Percentiles rank a stretch among this genome's conserved stretches.
Evolutionary conservation across 2,888 invertebrate species (phyloP).

Genomic region (Orthosia gracilis): DNA sequence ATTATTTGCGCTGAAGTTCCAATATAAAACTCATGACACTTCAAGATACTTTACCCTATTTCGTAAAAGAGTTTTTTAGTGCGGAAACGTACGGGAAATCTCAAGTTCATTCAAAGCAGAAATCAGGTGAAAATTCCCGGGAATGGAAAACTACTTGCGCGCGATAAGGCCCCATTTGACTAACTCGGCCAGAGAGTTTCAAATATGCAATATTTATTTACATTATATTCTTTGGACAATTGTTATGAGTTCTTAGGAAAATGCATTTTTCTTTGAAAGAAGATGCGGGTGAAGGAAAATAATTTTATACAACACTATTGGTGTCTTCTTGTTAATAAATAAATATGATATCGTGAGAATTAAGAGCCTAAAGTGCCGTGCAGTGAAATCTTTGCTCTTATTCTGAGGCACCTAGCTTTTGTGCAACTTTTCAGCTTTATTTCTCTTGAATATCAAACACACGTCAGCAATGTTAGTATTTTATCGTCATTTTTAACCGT

Average conservation of each 20-base stretch:
- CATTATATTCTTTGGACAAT: not conserved
- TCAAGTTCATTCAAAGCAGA: not conserved
- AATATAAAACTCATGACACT: not conserved
- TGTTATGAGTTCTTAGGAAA: not conserved
- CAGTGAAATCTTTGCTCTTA: constrained; percentile 18
- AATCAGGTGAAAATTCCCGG: constrained; percentile 2
- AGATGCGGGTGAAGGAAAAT: not conserved
- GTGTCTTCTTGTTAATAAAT: not conserved
- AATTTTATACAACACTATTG: not conserved
- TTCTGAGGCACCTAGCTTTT: constrained; percentile 2
- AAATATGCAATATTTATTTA: not conserved
- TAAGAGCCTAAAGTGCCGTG: not conserved
- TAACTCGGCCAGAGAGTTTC: not conserved
- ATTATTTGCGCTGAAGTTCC: not conserved
- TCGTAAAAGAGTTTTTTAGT: not conserved
- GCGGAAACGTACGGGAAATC: not conserved
- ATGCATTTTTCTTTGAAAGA: not conserved
- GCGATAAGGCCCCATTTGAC: not conserved
- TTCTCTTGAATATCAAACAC: constrained; percentile 12
- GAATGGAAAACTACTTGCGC: not conserved
- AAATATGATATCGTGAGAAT: not conserved
- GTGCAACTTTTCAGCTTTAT: not conserved
- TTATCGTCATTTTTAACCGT: constrained; percentile 5
- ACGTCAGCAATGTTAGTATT: not conserved
- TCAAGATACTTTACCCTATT: not conserved